Evolutionary conservation across 2,797 vertebrate genomes (phyloP).

Genomic region (Anableps anableps): DNA sequence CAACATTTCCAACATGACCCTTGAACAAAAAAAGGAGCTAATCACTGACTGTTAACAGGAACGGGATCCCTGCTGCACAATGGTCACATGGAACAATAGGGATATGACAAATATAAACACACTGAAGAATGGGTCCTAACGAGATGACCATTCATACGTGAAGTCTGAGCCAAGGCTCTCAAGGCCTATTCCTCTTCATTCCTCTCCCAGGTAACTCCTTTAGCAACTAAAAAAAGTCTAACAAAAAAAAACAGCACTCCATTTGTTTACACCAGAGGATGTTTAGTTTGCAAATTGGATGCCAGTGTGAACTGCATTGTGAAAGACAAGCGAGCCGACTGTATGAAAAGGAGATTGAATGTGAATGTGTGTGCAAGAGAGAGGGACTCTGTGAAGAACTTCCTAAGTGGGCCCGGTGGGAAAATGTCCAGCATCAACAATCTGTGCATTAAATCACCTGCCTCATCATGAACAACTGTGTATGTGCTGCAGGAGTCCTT

Average conservation of each 20-base stretch:
- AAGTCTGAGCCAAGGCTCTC: constrained; percentile 26
- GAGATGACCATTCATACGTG: constrained; percentile 17
- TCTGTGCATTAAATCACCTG: constrained; percentile 71
- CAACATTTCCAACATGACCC: constrained; percentile 27
- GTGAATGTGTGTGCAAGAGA: constrained; percentile 32
- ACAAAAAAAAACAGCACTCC: constrained; percentile 4
- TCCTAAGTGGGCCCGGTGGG: constrained; percentile 73
- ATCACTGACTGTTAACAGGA: constrained; percentile 49
- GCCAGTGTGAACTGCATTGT: constrained; percentile 56
- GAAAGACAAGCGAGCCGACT: constrained; percentile 39
- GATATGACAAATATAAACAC: constrained; percentile 69
- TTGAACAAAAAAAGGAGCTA: constrained; percentile 25
- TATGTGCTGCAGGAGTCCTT: background rate
- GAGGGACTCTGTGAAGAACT: constrained; percentile 55
- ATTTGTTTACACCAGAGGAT: constrained; percentile 70
- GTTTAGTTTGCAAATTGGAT: constrained; percentile 74
- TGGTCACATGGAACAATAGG: constrained; percentile 57
- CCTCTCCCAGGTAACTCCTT: constrained; percentile 54
- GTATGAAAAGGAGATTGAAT: constrained; percentile 10
- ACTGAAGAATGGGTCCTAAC: constrained; percentile 53
- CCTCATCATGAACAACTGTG: constrained; percentile 39
- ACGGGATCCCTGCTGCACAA: constrained; percentile 51
- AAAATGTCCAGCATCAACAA: constrained; percentile 65
- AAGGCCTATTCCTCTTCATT: constrained; percentile 54
- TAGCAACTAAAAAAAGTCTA: constrained; percentile 44